A percentile compares a stretch with the other conserved stretches of the same genome.
Evolutionary conservation across 2,797 vertebrate species (phyloP).

Genomic region (Galaxias olidus): DNA sequence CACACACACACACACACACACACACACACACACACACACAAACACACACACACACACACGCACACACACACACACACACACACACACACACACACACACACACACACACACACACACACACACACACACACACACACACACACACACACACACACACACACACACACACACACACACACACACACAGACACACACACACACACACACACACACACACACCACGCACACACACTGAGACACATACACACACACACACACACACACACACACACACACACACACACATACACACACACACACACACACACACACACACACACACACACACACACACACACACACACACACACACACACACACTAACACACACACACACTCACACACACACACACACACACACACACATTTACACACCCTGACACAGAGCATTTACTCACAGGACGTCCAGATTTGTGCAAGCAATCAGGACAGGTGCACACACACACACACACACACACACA

Average conservation of each 20-base stretch:
- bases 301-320: too few species aligned
- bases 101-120: neutral
- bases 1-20: neutral
- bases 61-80: neutral
- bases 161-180: conserved; percentile 5
- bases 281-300: neutral
- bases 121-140: neutral
- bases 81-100: too few species aligned
- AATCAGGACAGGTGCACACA: too few species aligned
- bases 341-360: neutral
- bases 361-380: too few species aligned
- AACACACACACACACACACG: neutral
- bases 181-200: neutral
- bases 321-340: too few species aligned
- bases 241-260: neutral
- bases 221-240: neutral
- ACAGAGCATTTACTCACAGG: too few species aligned
- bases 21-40: conserved; percentile 4
- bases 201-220: neutral
- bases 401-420: neutral
- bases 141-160: conserved; percentile 5
- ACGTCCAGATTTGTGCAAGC: too few species aligned
- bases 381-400: conserved; percentile 2
- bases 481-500: too few species aligned
- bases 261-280: neutral